Evolutionary conservation across 2,888 invertebrate species (phyloP).

Genomic region (Torymus aiolomorphi): DNA sequence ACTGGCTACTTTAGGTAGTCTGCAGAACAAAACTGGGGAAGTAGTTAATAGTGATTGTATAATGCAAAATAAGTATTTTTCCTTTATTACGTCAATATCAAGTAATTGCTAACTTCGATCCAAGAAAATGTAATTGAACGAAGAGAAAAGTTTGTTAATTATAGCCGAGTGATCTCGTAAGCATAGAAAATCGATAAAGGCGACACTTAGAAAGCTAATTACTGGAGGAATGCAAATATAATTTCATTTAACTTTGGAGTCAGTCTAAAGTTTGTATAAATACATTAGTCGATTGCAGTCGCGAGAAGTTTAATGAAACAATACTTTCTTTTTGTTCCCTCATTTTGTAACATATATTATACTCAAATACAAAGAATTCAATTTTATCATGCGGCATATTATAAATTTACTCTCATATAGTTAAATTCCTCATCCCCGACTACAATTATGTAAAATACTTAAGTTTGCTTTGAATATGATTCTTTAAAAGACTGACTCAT

Average conservation of each 20-base stretch:
- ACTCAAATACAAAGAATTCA: no score
- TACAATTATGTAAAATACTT: no score
- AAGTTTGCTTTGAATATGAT: no score
- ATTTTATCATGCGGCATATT: no score
- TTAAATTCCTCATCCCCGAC: no score
- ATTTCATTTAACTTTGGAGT: constrained; percentile 41
- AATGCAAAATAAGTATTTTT: not conserved
- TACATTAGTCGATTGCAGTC: constrained; percentile 31
- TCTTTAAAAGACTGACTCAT: no score
- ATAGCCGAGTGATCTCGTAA: constrained; percentile 27
- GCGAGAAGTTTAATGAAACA: constrained; percentile 23
- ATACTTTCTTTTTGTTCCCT: not conserved
- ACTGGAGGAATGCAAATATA: constrained; percentile 39
- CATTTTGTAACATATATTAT: no score
- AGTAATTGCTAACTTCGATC: constrained; percentile 20
- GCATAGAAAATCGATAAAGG: constrained; percentile 34
- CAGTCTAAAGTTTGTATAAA: constrained; percentile 10
- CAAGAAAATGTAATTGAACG: constrained; percentile 26
- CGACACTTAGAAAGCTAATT: constrained; percentile 45
- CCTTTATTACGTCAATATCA: constrained; percentile 29
- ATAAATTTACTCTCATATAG: no score
- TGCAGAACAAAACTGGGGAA: no score
- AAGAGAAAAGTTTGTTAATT: constrained; percentile 45
- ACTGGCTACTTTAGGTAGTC: no score
- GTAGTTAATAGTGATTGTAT: no score